Evolutionary conservation across 2,797 vertebrate species (phyloP).

Genomic region (Falco novaeseelandiae): DNA sequence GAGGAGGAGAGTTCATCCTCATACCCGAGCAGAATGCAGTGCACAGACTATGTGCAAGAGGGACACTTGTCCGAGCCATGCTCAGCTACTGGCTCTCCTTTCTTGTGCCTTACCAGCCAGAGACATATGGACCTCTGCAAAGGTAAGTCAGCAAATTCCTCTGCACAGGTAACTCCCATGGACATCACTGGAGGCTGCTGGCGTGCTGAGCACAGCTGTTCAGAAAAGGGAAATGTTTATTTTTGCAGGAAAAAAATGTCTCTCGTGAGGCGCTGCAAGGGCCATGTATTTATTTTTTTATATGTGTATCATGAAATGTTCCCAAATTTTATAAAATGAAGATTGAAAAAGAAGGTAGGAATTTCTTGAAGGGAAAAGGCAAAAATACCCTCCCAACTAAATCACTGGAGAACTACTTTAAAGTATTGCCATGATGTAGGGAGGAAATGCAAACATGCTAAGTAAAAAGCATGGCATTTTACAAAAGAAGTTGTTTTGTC

Average conservation of each 20-base stretch:
- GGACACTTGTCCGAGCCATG: accelerated
- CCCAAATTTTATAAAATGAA: background rate
- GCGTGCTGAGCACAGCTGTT: background rate
- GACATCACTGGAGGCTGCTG: background rate
- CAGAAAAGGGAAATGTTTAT: background rate
- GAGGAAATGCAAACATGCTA: background rate
- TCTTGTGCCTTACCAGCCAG: background rate
- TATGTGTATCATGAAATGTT: background rate
- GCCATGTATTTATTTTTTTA: background rate
- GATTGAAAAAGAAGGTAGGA: background rate
- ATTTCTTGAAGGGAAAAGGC: background rate
- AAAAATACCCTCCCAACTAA: background rate
- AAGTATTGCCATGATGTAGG: background rate
- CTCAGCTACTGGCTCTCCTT: background rate
- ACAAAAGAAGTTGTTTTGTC: background rate
- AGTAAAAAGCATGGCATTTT: background rate
- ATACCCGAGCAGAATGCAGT: background rate
- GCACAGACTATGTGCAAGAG: no score
- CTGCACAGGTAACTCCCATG: background rate
- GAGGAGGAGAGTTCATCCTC: background rate
- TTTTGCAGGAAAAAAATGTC: background rate
- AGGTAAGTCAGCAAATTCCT: background rate
- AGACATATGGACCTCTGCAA: background rate
- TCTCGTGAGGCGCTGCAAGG: background rate
- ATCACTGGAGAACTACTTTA: background rate